phyloP scores from a whole-genome alignment of 2,797 vertebrate genomes.

The Thripadectes ignobilis region DNA sequence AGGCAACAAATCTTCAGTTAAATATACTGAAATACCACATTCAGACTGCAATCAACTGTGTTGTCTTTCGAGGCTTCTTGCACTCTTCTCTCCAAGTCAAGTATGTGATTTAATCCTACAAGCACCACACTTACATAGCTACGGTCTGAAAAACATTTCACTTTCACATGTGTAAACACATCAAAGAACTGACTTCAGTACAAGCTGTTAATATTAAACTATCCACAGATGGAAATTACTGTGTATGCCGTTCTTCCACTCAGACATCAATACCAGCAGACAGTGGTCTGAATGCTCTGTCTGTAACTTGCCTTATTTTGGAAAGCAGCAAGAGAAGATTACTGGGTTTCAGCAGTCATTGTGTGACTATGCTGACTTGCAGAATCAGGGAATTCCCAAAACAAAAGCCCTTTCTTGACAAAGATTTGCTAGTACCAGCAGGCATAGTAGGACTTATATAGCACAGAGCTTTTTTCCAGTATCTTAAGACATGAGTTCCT shows the following conservation, averaged over 20 bases:
- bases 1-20: slow-evolving; percentile 50
- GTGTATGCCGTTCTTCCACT: background rate
- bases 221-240: slow-evolving; percentile 40
- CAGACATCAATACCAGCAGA: slow-evolving; percentile 19
- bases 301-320: slow-evolving; percentile 15
- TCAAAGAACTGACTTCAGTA: slow-evolving; percentile 15
- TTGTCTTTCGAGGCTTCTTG: slow-evolving; percentile 29
- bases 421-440: background rate
- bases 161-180: slow-evolving; percentile 35
- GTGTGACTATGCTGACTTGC: background rate
- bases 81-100: slow-evolving; percentile 34
- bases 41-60: slow-evolving; percentile 48
- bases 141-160: slow-evolving; percentile 59
- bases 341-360: background rate
- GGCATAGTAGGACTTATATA: background rate
- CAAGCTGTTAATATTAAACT: slow-evolving; percentile 31
- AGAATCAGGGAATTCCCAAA: background rate
- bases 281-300: background rate
- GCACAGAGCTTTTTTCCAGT: background rate
- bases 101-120: slow-evolving; percentile 38
- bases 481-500: background rate
- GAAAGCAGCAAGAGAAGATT: slow-evolving; percentile 16
- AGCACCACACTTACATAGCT: slow-evolving; percentile 9
- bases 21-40: slow-evolving; percentile 41
- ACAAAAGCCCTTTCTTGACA: background rate